phyloP scores from a whole-genome alignment of 2,797 vertebrate species.

The Coreius guichenoti region DNA sequence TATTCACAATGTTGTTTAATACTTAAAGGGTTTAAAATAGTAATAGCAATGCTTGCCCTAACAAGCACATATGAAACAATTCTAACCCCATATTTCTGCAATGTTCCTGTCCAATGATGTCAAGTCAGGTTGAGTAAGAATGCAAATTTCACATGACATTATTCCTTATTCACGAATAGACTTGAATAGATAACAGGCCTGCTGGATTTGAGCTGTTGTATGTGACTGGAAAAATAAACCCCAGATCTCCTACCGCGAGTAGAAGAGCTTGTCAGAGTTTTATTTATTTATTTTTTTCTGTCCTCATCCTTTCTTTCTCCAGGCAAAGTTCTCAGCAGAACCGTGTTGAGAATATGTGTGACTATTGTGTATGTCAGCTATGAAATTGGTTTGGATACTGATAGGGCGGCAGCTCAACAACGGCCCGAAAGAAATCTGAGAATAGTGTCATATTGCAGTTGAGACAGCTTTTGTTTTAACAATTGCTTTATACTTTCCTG shows the following conservation, averaged over 20 bases:
- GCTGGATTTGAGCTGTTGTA: constrained; percentile 6
- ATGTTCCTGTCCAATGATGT: background rate
- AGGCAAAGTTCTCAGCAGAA: constrained; percentile 16
- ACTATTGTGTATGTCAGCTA: constrained; percentile 18
- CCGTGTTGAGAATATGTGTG: constrained; percentile 17
- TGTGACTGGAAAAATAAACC: constrained; percentile 4
- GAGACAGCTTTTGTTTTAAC: constrained; percentile 27
- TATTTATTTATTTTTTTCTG: background rate
- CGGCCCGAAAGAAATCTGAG: constrained; percentile 14
- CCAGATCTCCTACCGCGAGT: background rate
- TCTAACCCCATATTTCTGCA: background rate
- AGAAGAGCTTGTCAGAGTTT: constrained; percentile 18
- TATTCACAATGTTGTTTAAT: background rate
- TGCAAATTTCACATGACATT: background rate
- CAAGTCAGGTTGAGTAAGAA: background rate
- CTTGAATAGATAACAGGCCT: constrained; percentile 26
- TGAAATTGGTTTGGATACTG: constrained; percentile 39
- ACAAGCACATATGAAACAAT: background rate
- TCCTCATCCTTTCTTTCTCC: constrained; percentile 26
- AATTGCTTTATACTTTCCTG: constrained; percentile 9
- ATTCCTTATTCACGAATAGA: constrained; percentile 9
- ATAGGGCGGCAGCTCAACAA: constrained; percentile 6
- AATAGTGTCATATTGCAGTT: background rate
- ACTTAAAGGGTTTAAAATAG: constrained; percentile 1
- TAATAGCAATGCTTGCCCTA: background rate